Conservation (phyloP, 1,140 invertebrate genomes). For the Octopus bimaculoides region DNA sequence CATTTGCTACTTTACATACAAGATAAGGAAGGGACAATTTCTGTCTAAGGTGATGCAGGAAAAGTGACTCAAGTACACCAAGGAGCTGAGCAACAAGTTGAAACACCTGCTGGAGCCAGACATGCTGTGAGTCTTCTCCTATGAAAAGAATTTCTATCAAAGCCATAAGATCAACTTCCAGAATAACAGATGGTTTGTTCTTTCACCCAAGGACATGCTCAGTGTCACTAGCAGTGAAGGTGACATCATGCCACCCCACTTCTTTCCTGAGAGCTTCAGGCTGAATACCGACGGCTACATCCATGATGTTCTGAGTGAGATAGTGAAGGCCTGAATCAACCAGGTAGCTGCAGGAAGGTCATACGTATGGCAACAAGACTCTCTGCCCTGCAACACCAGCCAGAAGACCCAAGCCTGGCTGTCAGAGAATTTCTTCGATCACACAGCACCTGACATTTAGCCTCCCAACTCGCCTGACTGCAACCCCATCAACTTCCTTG, state of each 20-base stretch:
- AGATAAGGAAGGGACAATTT: neutral
- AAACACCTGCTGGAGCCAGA: neutral
- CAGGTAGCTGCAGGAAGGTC: neutral
- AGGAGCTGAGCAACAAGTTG: neutral
- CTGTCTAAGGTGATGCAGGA: neutral
- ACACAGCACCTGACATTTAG: neutral
- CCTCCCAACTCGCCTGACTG: neutral
- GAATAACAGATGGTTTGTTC: neutral
- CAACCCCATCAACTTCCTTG: neutral
- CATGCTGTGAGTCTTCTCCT: neutral
- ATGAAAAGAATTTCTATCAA: neutral
- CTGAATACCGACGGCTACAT: neutral
- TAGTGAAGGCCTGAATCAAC: neutral
- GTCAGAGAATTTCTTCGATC: neutral
- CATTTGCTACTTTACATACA: no score
- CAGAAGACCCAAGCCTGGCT: neutral
- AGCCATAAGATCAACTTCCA: neutral
- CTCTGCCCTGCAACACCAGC: neutral
- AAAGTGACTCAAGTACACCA: neutral
- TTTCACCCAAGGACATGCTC: neutral
- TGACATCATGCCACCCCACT: neutral
- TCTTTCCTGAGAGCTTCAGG: neutral
- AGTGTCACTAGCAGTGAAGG: neutral
- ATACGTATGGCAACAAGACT: neutral
- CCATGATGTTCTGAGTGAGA: neutral